Conservation (phyloP, 2,113 vertebrate species). For the Varanus salvator region DNA sequence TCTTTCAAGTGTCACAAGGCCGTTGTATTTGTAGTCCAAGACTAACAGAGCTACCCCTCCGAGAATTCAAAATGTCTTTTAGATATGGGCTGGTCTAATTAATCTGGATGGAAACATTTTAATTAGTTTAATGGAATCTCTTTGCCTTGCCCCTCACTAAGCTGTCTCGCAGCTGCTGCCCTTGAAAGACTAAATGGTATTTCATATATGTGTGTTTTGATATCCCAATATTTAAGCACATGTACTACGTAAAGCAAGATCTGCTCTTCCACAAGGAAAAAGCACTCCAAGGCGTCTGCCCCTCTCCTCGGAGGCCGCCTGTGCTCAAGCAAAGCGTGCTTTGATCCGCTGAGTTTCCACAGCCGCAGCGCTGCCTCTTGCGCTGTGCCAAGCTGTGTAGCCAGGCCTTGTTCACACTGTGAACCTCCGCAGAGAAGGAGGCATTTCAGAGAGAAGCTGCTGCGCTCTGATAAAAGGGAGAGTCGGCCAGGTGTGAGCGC, state of each 20-base stretch:
- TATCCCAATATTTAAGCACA: slow-evolving; percentile 10
- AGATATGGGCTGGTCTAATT: neutral
- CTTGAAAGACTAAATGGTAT: slow-evolving; percentile 23
- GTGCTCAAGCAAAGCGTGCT: neutral
- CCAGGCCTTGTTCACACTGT: neutral
- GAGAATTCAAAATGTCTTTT: neutral
- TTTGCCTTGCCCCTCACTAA: neutral
- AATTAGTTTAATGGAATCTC: neutral
- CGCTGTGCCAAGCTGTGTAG: neutral
- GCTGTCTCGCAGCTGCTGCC: slow-evolving; percentile 23
- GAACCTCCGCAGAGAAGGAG: neutral
- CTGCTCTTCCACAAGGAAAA: slow-evolving; percentile 40
- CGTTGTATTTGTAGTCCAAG: too few relatives aligned
- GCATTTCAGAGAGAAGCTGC: neutral
- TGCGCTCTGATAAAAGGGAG: neutral
- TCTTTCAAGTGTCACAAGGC: too few relatives aligned
- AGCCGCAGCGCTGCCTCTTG: neutral
- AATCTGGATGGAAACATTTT: neutral
- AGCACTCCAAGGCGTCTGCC: slow-evolving; percentile 40
- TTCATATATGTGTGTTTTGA: neutral
- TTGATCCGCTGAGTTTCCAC: slow-evolving; percentile 17
- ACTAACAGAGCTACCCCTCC: too few relatives aligned
- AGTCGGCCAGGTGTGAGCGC: neutral
- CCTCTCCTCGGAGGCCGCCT: neutral
- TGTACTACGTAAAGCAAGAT: slow-evolving; percentile 18